These are phyloP conservation scores for Dermatophagoides farinae DNA, from an alignment of 1,140 invertebrate genomes.

Conservation along the genomic window DNA sequence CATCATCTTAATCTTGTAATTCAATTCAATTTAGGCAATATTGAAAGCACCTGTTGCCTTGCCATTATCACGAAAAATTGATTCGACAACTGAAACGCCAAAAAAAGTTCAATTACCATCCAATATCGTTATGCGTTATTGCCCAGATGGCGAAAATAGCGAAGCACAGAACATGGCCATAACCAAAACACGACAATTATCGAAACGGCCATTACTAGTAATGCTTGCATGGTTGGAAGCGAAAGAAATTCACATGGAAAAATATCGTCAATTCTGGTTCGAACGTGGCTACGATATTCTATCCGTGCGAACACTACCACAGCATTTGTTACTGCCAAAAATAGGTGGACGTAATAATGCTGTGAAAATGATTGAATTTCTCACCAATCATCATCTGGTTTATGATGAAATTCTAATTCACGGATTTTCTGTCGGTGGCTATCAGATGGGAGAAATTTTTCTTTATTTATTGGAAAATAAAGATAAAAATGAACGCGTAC, in stretches of 20 bases:
- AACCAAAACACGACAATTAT: slow-evolving; percentile 56
- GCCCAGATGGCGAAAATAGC: slow-evolving; percentile 41
- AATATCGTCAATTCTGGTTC: too few relatives aligned
- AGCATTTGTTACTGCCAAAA: slow-evolving; percentile 57
- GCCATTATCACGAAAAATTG: too few relatives aligned
- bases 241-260: too few relatives aligned
- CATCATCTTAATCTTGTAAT: too few relatives aligned
- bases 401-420: slow-evolving; percentile 49
- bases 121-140: slow-evolving; percentile 48
- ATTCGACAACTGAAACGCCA: too few relatives aligned
- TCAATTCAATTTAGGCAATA: too few relatives aligned
- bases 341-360: slow-evolving; percentile 42
- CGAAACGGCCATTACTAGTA: slow-evolving; percentile 67
- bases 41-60: too few relatives aligned
- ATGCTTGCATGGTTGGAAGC: slow-evolving; percentile 15
- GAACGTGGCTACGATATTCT: too few relatives aligned
- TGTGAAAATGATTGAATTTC: slow-evolving; percentile 43
- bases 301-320: slow-evolving; percentile 47
- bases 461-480: not conserved
- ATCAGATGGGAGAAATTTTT: slow-evolving; percentile 2
- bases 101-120: slow-evolving; percentile 24
- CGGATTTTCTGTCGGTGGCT: slow-evolving; percentile 43
- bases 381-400: slow-evolving; percentile 32
- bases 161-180: slow-evolving; percentile 53
- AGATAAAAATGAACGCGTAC: not conserved